Conservation (phyloP, 2,888 invertebrate species). For the Exocentrus adspersus region DNA sequence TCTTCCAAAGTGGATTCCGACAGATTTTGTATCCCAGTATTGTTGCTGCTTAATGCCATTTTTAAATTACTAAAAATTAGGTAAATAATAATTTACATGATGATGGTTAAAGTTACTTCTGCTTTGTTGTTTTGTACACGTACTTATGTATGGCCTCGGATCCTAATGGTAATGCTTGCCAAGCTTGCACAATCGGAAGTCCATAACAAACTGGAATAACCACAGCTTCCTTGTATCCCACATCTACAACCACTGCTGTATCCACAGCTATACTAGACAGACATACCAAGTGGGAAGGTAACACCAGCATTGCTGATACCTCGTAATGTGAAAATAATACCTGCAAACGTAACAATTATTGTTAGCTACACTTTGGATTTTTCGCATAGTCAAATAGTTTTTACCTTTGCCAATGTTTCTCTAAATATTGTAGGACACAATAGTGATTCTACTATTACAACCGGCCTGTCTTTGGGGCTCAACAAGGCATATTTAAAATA, state of each 20-base stretch:
- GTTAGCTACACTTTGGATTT: neutral
- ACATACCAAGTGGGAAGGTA: constrained; percentile 86
- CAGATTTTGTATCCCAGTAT: constrained; percentile 65
- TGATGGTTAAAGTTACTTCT: no score
- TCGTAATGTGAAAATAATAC: constrained; percentile 90
- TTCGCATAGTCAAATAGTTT: no score
- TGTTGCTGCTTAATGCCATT: constrained; percentile 62
- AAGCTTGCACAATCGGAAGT: constrained; percentile 83
- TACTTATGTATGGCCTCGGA: constrained; percentile 77
- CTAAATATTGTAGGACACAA: constrained; percentile 84
- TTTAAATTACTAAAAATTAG: constrained; percentile 58
- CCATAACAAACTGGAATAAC: constrained; percentile 89
- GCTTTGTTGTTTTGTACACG: no score
- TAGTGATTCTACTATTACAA: constrained; percentile 92
- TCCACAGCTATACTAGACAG: constrained; percentile 84
- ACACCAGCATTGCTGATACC: constrained; percentile 71
- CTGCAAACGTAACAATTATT: constrained; percentile 38
- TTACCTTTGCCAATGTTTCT: constrained; percentile 87
- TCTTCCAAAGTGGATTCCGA: constrained; percentile 75
- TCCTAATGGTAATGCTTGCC: constrained; percentile 84
- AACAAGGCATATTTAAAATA: constrained; percentile 93
- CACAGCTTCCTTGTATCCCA: constrained; percentile 86
- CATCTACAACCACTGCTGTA: constrained; percentile 85
- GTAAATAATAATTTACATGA: no score
- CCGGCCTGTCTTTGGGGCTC: constrained; percentile 92